phyloP scores from a whole-genome alignment of 2,113 vertebrate species.

The Clupea harengus region DNA sequence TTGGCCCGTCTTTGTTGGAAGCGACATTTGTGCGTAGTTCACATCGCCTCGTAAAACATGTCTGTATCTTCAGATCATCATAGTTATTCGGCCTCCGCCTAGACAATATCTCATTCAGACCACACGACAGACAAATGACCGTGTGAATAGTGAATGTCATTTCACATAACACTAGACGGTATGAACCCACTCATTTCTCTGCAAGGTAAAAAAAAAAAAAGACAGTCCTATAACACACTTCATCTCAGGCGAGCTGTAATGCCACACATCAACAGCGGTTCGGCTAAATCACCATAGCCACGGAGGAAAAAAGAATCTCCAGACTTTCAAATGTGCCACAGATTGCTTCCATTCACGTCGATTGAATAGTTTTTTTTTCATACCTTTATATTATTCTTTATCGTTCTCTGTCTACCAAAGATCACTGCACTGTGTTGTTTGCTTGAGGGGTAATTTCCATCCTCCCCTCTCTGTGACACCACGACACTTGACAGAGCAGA shows the following conservation, averaged over 20 bases:
- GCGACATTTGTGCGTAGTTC: neutral
- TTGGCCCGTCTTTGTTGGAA: neutral
- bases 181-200: neutral
- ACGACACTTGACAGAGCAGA: conserved; percentile 19
- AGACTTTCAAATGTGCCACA: neutral
- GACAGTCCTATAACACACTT: conserved; percentile 6
- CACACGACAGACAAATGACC: neutral
- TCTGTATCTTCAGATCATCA: neutral
- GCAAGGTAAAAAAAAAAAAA: neutral
- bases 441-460: conserved; percentile 18
- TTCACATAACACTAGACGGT: neutral
- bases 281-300: neutral
- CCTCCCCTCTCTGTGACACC: neutral
- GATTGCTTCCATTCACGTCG: conserved; percentile 21
- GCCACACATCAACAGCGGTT: neutral
- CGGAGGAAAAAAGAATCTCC: neutral
- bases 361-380: conserved; percentile 15
- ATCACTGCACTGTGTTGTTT: conserved; percentile 22
- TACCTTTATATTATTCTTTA: no score
- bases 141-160: neutral
- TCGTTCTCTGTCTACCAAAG: neutral
- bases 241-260: neutral
- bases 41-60: neutral
- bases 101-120: neutral
- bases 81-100: neutral